phyloP scores from a whole-genome alignment of 2,797 vertebrate genomes.

The Sebastes aleutianus region DNA sequence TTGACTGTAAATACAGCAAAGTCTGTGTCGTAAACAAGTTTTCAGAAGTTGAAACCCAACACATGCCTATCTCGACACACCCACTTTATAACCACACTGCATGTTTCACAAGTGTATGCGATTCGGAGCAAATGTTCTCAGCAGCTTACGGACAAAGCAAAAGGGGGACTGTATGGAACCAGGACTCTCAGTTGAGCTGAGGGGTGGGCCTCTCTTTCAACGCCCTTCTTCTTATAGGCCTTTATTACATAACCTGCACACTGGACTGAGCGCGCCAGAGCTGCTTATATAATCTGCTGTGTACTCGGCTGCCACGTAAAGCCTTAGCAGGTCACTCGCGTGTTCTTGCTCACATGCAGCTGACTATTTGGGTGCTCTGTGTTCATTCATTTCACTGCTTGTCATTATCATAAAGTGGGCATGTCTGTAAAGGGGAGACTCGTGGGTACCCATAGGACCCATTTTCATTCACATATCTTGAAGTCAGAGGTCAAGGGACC shows the following conservation, averaged over 20 bases:
- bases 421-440: no score
- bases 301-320: constrained; percentile 55
- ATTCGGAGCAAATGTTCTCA: constrained; percentile 3
- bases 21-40: background rate
- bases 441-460: no score
- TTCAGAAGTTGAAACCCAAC: background rate
- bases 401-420: no score
- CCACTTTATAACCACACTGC: background rate
- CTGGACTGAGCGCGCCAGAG: constrained; percentile 45
- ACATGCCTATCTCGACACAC: background rate
- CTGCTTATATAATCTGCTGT: constrained; percentile 74
- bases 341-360: constrained; percentile 23
- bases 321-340: constrained; percentile 16
- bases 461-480: no score
- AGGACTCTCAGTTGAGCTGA: background rate
- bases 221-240: constrained; percentile 38
- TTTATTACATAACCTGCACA: constrained; percentile 65
- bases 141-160: background rate
- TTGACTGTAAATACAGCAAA: background rate
- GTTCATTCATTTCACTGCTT: background rate
- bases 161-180: background rate
- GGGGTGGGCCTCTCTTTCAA: constrained; percentile 28
- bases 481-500: no score
- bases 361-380: constrained; percentile 12
- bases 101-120: background rate